Percentiles rank a stretch among this genome's conserved stretches.
phyloP scores from a whole-genome alignment of 2,888 invertebrate genomes.

The Parnassius apollo region DNA sequence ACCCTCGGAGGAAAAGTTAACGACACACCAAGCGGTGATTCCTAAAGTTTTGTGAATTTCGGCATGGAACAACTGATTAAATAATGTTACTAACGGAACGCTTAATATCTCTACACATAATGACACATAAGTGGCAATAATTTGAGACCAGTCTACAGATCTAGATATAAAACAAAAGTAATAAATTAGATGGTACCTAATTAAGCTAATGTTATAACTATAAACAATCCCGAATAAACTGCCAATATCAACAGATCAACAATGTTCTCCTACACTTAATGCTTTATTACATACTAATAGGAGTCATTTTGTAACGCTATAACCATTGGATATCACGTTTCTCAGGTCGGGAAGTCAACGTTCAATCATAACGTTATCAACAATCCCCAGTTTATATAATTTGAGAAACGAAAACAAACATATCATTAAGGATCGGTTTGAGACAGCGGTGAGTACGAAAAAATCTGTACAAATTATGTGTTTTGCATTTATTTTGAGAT shows the following conservation, averaged over 20 bases:
- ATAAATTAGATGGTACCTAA: neutral
- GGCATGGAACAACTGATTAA: too few species aligned
- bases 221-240: conserved; percentile 6
- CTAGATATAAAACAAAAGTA: neutral
- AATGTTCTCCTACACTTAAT: neutral
- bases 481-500: too few species aligned
- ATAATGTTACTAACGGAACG: too few species aligned
- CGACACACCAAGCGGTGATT: too few species aligned
- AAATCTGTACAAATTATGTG: too few species aligned
- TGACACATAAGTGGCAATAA: too few species aligned
- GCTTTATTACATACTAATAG: neutral
- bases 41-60: too few species aligned
- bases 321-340: neutral
- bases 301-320: conserved; percentile 2
- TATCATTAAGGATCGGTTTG: neutral
- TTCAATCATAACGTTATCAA: conserved; percentile 4
- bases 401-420: conserved; percentile 6
- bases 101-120: too few species aligned
- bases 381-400: conserved; percentile 14
- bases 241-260: conserved; percentile 5
- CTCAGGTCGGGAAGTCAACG: conserved; percentile 15
- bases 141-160: neutral
- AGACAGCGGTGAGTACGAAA: conserved; percentile 10
- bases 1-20: too few species aligned
- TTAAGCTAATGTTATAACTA: neutral